Evolutionary conservation across 2,797 vertebrate species (phyloP).

Genomic region (Tapera naevia): DNA sequence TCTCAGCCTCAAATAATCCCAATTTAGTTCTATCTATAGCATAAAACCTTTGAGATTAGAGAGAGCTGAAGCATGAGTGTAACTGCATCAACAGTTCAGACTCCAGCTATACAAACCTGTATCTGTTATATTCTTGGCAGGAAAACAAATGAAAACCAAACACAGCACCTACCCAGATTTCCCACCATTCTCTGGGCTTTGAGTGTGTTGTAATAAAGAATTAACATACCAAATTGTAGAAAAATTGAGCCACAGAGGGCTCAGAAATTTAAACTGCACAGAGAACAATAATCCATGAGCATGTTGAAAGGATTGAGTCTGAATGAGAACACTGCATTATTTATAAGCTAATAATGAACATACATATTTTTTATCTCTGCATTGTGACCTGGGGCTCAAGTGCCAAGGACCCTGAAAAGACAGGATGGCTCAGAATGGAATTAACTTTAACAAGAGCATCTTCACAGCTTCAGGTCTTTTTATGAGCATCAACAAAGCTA

Average conservation of each 20-base stretch:
- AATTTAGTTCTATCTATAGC: background rate
- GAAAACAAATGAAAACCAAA: conserved; percentile 18
- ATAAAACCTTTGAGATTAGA: background rate
- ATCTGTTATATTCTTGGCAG: background rate
- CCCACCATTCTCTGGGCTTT: background rate
- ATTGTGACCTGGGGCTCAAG: conserved; percentile 61
- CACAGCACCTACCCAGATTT: background rate
- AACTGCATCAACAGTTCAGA: background rate
- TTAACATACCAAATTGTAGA: conserved; percentile 19
- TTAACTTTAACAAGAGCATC: conserved; percentile 43
- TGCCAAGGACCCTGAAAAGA: conserved; percentile 28
- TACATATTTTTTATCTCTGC: conserved; percentile 69
- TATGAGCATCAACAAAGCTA: background rate
- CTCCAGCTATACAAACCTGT: background rate
- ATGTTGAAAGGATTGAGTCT: conserved; percentile 21
- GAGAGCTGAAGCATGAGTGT: background rate
- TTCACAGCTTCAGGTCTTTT: conserved; percentile 48
- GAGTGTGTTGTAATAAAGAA: background rate
- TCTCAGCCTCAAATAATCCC: background rate
- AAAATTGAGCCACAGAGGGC: conserved; percentile 33
- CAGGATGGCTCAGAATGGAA: conserved; percentile 35
- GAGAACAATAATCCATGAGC: conserved; percentile 51
- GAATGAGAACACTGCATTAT: conserved; percentile 69
- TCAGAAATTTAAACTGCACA: conserved; percentile 49
- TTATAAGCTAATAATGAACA: conserved; percentile 74